A percentile compares a stretch with the other conserved stretches of the same genome.
These are phyloP conservation scores for Cataglyphis hispanica DNA, from an alignment of 1,140 invertebrate species.

Conservation along the genomic window DNA sequence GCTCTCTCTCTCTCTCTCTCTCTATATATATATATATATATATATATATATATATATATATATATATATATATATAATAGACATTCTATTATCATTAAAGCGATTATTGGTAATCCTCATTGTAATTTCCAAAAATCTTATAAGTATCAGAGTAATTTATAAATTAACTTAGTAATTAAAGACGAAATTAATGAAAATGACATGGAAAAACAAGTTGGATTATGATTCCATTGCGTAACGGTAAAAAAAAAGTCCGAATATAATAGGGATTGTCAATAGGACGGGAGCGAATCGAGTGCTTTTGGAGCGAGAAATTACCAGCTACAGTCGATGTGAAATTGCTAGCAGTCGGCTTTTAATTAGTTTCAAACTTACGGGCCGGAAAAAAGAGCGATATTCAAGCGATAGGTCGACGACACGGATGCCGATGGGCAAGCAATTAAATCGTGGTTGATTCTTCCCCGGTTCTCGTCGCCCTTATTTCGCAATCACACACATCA, in stretches of 20 bases:
- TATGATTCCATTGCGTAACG: background rate
- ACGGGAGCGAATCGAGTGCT: background rate
- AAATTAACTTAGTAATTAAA: slow-evolving; percentile 37
- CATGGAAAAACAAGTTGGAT: background rate
- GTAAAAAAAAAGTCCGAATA: background rate
- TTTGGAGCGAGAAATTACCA: slow-evolving; percentile 10
- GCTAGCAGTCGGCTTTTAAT: slow-evolving; percentile 50
- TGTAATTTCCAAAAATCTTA: background rate
- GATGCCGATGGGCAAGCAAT: slow-evolving; percentile 45
- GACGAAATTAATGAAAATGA: slow-evolving; percentile 12
- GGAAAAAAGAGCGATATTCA: slow-evolving; percentile 43
- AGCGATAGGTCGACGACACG: slow-evolving; percentile 3
- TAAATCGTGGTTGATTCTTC: slow-evolving; percentile 38
- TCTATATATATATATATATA: background rate
- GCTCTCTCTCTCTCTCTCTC: background rate
- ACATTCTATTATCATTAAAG: slow-evolving; percentile 49
- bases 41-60: too few relatives aligned
- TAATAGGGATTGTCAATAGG: slow-evolving; percentile 22
- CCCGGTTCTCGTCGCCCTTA: background rate
- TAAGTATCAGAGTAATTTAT: slow-evolving; percentile 48
- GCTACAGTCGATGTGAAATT: background rate
- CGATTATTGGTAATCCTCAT: background rate
- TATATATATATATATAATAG: too few relatives aligned
- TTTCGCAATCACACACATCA: slow-evolving; percentile 32
- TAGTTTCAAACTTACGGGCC: slow-evolving; percentile 48